Evolutionary conservation across 64 coral and sea anemone species (phyloP).

Genomic region (Porites lutea): DNA sequence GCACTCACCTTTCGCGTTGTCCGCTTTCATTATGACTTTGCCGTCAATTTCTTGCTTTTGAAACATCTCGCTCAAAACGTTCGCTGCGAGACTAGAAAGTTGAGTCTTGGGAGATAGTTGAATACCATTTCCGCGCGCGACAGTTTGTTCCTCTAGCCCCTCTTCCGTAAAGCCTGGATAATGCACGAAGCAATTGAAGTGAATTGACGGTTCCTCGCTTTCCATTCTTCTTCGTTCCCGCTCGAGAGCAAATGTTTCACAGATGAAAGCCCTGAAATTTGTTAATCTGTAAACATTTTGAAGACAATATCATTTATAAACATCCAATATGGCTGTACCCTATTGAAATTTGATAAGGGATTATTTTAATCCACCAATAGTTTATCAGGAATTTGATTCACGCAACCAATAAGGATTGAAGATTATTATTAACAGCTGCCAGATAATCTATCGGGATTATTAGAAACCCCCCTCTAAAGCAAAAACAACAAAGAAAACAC

Average conservation of each 20-base stretch:
- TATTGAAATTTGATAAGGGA: constrained; percentile 75
- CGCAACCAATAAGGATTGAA: constrained; percentile 86
- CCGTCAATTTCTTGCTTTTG: constrained; percentile 90
- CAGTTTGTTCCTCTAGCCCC: constrained; percentile 67
- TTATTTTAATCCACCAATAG: constrained; percentile 90
- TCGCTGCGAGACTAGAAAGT: constrained; percentile 73
- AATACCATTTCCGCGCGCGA: constrained; percentile 76
- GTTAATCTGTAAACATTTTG: constrained; percentile 8
- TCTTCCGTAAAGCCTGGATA: constrained; percentile 70
- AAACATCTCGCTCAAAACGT: constrained; percentile 91
- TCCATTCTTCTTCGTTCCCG: constrained; percentile 40
- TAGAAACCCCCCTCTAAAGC: constrained; percentile 38
- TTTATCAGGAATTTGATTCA: constrained; percentile 46
- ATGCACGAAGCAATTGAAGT: constrained; percentile 76
- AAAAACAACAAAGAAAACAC: constrained; percentile 14
- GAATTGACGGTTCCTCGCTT: constrained; percentile 17
- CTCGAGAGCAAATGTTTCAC: neutral
- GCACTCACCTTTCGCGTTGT: constrained; percentile 84
- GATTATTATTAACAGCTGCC: constrained; percentile 84
- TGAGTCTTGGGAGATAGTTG: constrained; percentile 43
- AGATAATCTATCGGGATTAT: constrained; percentile 39
- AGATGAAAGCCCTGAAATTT: neutral
- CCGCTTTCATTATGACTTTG: constrained; percentile 93
- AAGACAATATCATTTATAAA: constrained; percentile 44
- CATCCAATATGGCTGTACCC: constrained; percentile 79